Base-by-base conservation (phyloP, 2,113 vertebrate genomes). In the Phycodurus eques region DNA sequence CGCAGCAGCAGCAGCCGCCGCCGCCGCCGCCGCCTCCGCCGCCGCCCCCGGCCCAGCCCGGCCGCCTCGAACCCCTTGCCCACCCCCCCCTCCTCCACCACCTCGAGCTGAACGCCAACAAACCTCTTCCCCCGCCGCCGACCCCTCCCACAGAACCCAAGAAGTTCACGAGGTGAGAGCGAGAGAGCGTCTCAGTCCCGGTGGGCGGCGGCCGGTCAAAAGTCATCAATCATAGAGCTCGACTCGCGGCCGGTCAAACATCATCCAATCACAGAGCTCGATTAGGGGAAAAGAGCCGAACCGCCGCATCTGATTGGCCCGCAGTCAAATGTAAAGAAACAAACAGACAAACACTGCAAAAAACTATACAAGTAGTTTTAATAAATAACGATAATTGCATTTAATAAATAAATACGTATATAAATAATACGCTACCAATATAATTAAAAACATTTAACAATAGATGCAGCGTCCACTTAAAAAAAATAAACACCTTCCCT, bases 41-140 rank as follows among this genome's bases (percentile, higher is more conserved):
- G 93, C 94, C 93, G 86, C 91, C 93, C 93, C 94, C 95, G 88
- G 78, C 94, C 88, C 92, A 91, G 67, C 90, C 95, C 77, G 93
- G 89, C 91, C 97, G 96, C 85, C 94, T 99, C 93, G 95, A 98
- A 72, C 97, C 96, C 92, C 94, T 98, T 91, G 95, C 96, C 89
- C 98, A 97, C 92, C 98, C 96, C 94, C 96, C 96, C 93, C 96
- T 96, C 83, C 44, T 95, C 93, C 97, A 96, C 84, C 95, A 97
- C 84, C 94, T 94, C 92, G 96, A 96, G 92, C 94, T 99, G 94
- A 97, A 94, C 96, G 95, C 95, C 93, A 98, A 94, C 95, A 98
- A 98, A 93, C 95, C 96, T 93, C 95, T 98, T 73, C 96, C 95
- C 93, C 96, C 95, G 89, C 96, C 95, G 90, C 94, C 96, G 91